A percentile compares a stretch with the other conserved stretches of the same genome.
phyloP scores from a whole-genome alignment of 2,113 vertebrate species.

The Sorex fumeus region DNA sequence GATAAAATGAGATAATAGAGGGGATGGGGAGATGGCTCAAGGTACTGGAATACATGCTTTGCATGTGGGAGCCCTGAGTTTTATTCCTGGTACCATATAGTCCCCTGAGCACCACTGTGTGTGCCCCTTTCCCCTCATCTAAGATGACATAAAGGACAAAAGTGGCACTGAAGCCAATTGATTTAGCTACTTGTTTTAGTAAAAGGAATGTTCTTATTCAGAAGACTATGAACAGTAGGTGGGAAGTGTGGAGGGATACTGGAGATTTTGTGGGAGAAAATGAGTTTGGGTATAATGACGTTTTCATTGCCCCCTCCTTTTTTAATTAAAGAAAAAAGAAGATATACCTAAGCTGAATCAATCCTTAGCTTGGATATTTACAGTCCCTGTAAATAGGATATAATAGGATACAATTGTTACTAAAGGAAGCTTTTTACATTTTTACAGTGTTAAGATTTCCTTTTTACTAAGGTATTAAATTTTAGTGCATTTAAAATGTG shows the following conservation, averaged over 20 bases:
- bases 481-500: slow-evolving; percentile 73
- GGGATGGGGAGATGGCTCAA: too few species aligned
- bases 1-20: neutral
- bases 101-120: too few species aligned
- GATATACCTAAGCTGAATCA: neutral
- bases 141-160: neutral
- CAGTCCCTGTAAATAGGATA: slow-evolving; percentile 40
- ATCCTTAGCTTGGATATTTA: slow-evolving; percentile 12
- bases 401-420: slow-evolving; percentile 62
- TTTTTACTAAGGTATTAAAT: slow-evolving; percentile 61
- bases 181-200: slow-evolving; percentile 7
- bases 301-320: neutral
- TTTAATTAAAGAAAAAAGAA: neutral
- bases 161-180: neutral
- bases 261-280: slow-evolving; percentile 14
- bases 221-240: neutral
- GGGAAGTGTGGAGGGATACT: neutral
- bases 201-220: neutral
- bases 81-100: too few species aligned
- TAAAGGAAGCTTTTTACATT: slow-evolving; percentile 59
- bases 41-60: too few species aligned
- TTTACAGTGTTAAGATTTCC: slow-evolving; percentile 66
- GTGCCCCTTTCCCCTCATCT: too few species aligned
- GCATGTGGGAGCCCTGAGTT: too few species aligned
- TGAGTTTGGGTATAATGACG: neutral